These are phyloP conservation scores for Musca domestica DNA, from an alignment of 1,140 invertebrate genomes.

Conservation along the genomic window DNA sequence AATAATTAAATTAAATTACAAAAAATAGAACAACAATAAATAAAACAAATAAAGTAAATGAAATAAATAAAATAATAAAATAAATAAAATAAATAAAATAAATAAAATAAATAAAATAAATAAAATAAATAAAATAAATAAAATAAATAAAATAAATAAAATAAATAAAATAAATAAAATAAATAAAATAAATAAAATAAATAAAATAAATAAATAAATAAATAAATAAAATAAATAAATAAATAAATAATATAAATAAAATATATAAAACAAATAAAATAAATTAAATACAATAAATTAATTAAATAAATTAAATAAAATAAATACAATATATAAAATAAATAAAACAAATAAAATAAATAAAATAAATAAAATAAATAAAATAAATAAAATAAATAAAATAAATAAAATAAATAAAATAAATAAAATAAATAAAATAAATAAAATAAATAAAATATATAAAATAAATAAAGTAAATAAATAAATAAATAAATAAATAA, in stretches of 20 bases:
- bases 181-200: neutral
- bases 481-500: no score
- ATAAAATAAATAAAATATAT: slow-evolving; percentile 3
- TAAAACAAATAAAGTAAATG: neutral
- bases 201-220: no score
- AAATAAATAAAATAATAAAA: no score
- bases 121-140: neutral
- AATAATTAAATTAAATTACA: neutral
- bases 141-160: neutral
- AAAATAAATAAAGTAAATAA: neutral
- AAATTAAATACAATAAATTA: no score
- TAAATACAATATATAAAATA: no score
- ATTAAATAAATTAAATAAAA: no score
- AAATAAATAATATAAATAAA: neutral
- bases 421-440: no score
- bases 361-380: neutral
- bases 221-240: neutral
- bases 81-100: neutral
- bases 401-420: neutral
- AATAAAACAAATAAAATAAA: no score
- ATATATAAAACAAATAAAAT: no score
- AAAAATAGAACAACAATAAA: neutral
- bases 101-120: neutral
- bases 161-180: neutral
- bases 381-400: neutral